Evolutionary conservation across 2,888 invertebrate genomes (phyloP), one percentile per base, ranked within the genome.

Genomic region (Volucella bombylans): DNA sequence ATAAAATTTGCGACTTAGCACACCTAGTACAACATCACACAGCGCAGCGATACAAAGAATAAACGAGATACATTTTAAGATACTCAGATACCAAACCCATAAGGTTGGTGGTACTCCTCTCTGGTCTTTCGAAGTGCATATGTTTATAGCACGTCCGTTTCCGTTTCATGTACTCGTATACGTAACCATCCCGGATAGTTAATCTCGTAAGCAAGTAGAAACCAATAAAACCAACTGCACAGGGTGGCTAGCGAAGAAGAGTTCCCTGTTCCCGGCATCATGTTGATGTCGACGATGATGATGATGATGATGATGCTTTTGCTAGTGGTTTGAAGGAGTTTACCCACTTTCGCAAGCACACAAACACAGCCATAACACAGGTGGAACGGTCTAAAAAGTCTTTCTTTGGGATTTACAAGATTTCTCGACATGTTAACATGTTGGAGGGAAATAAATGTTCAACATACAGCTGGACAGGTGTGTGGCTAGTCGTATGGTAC

Each of bases 101-200:
- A 31, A 31, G 4, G 31, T 6, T 31, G 31, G 31, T 31, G 6
- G 31, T 31, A 31, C 31, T 31, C 6, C 31, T 31, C 4, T 31
- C 31, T 31, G 31, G 31, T 52, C 55, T 18, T 72, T 72, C 57
- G 41, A 49, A 72, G 57, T 81, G 81, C 85, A 81, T 85, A 85
- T 85, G 76, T 85, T 85, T 81, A 81, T 81, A 77, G 81, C 76
- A 81, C 81, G 81, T 85, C 81, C 81, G 81, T 85, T 85, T 85
- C 81, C 85, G 85, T 77, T 85, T 68, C 85, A 47, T 85, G 81
- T 81, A 76, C 31, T 31, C 31, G 31, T 23, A 23, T 23, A 23
- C 18, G 18, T 31, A 31, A 31, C 67, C 80, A 59, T 57, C 67
- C 62, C 62, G 31, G 72, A 80, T 74, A 69, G 69, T 62, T 55